Base-by-base conservation (phyloP, 1,140 invertebrate species). In the Mycetomoellerius zeteki region DNA sequence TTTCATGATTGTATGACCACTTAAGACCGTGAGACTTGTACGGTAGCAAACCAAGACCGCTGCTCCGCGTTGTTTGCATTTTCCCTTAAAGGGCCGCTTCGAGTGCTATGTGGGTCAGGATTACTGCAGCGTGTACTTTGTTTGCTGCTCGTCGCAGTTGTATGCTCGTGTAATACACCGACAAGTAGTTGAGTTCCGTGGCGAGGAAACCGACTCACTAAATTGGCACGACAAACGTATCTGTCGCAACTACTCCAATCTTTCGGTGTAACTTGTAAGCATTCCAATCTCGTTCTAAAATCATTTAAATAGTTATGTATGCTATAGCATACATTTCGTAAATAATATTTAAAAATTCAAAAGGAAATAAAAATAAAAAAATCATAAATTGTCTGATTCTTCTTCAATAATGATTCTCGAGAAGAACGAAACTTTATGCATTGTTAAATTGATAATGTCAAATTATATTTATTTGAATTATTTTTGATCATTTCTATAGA, bases 181-280 rank as follows among this genome's bases (percentile, higher is more conserved):
- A 84, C 80, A 75, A 84, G 80, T 84, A 71, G 67, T 82, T 82
- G 80, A 82, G 80, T 27, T 73, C 14, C 52, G 37, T 14, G 67
- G 65, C 50, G 52, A 82, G 80, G 67, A 73, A 82, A 84, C 80
- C 69, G 69, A 84, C 69, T n/a, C 69, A 43, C 80, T 75, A 84
- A 84, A 84, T 84, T 84, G 69, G 54, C 54, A 84, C 43, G 69
- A 75, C 80, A 84, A 84, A 84, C 69, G 43, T 82, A 82, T 73
- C 80, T 47, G 67, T 60, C 69, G 54, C 80, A 60, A 60, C 65
- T 81, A 75, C 56, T 73, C 27, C 37, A 60, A 71, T 75, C 21
- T 60, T 60, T 73, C 33, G 27, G 14, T 60, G 43, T 73, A 82
- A 82, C 62, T 81, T 72, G 33, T 50, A 54, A 58, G n/a, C 30